These are phyloP conservation scores for Notodonta dromedarius DNA, from an alignment of 2,888 invertebrate species.

Conservation along the genomic window DNA sequence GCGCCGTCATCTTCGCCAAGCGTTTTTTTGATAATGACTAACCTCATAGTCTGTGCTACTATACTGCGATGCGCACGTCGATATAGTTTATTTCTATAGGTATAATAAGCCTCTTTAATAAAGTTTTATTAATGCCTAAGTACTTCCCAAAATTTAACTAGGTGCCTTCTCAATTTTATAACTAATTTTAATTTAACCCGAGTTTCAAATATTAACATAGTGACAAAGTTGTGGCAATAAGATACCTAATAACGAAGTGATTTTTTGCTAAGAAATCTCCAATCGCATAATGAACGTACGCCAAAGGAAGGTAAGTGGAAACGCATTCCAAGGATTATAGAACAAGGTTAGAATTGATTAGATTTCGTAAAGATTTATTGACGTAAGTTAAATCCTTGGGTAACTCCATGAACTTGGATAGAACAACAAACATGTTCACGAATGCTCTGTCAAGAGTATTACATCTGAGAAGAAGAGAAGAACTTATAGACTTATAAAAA, in stretches of 20 bases:
- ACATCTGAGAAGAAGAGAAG: no score
- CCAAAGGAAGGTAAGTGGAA: slow-evolving; percentile 60
- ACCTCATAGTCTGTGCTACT: slow-evolving; percentile 28
- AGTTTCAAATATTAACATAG: not conserved
- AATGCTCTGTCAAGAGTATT: no score
- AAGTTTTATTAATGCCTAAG: not conserved
- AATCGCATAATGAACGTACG: slow-evolving; percentile 58
- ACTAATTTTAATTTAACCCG: not conserved
- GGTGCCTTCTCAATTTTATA: not conserved
- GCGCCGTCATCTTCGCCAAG: slow-evolving; percentile 23
- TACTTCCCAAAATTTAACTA: no score
- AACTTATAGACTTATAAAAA: no score
- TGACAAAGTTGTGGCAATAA: slow-evolving; percentile 8
- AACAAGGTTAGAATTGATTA: no score
- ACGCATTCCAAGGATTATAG: slow-evolving; percentile 11
- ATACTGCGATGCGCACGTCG: slow-evolving; percentile 27
- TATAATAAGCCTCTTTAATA: no score
- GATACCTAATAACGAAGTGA: not conserved
- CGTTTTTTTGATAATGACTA: slow-evolving; percentile 5
- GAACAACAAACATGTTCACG: no score
- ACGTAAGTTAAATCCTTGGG: no score
- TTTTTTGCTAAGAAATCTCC: not conserved
- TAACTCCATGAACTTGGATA: no score
- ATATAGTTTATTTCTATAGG: not conserved
- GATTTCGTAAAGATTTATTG: no score